Evolutionary conservation across 2,888 invertebrate species (phyloP).

Genomic region (Papilio demoleus): DNA sequence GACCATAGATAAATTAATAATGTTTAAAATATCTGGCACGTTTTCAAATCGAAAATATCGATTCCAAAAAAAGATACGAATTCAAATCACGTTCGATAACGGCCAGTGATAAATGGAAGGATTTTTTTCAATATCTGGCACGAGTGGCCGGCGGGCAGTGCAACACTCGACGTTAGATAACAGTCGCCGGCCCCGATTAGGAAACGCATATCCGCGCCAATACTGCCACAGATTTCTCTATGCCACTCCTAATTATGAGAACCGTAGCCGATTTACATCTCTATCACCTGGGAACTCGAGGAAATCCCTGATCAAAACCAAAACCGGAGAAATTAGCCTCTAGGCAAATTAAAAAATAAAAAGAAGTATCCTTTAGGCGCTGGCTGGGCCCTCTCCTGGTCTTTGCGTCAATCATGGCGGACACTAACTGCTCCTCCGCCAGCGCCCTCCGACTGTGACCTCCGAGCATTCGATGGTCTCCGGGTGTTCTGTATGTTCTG

Average conservation of each 20-base stretch:
- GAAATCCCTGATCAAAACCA: too few species aligned
- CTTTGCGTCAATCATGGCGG: conserved; percentile 61
- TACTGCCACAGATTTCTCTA: conserved; percentile 33
- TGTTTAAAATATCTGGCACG: conserved; percentile 11
- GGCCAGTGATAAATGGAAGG: conserved; percentile 25
- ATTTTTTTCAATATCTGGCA: conserved; percentile 24
- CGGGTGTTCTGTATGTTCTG: conserved; percentile 74
- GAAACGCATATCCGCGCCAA: conserved; percentile 29
- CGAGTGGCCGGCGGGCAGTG: conserved; percentile 10
- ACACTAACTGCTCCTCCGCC: conserved; percentile 48
- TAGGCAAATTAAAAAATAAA: neutral
- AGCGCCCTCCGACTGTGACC: conserved; percentile 55
- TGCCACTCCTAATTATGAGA: conserved; percentile 26
- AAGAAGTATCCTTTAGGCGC: conserved; percentile 50
- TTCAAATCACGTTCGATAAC: conserved; percentile 15
- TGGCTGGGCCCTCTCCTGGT: conserved; percentile 65
- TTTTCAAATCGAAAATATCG: neutral
- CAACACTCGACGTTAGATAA: conserved; percentile 32
- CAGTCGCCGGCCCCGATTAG: conserved; percentile 32
- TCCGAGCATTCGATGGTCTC: conserved; percentile 71
- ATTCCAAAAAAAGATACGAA: conserved; percentile 13
- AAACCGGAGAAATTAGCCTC: too few species aligned
- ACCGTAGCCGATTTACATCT: neutral
- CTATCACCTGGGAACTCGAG: neutral
- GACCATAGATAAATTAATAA: conserved; percentile 14